Conservation (phyloP, 2,888 invertebrate genomes). For the Nymphalis urticae region DNA sequence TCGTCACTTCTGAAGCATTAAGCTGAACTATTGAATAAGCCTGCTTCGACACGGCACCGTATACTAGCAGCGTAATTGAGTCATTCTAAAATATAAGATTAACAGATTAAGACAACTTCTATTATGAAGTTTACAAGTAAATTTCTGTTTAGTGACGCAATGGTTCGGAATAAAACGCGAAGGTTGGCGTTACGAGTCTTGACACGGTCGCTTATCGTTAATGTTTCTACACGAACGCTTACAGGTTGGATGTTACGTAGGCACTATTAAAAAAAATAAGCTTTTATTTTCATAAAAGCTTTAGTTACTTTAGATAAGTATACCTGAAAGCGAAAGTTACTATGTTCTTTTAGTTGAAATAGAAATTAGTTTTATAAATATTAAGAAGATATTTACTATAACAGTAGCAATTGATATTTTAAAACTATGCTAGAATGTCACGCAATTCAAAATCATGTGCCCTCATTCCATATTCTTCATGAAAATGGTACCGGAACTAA, state of each 20-base stretch:
- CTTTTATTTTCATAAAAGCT: background rate
- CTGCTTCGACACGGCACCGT: no score
- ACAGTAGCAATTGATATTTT: background rate
- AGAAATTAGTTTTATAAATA: background rate
- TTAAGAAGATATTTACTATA: background rate
- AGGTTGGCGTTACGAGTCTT: slow-evolving; percentile 9
- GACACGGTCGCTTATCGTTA: slow-evolving; percentile 12
- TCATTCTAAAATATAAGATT: background rate
- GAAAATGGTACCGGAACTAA: no score
- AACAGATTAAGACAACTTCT: slow-evolving; percentile 5
- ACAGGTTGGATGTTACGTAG: background rate
- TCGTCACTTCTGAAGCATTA: no score
- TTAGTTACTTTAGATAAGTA: background rate
- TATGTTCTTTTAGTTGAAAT: no score
- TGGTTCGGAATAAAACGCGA: slow-evolving; percentile 13
- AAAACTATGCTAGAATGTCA: background rate
- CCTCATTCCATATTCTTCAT: background rate
- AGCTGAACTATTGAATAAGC: no score
- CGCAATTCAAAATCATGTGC: no score
- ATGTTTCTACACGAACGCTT: slow-evolving; percentile 10
- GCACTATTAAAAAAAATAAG: background rate
- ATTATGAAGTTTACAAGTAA: slow-evolving; percentile 16
- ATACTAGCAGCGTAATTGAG: no score
- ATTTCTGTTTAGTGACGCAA: slow-evolving; percentile 15
- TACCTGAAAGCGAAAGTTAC: background rate